phyloP scores from a whole-genome alignment of 1,140 invertebrate genomes.

The Stenopsyche tienmushanensis region DNA sequence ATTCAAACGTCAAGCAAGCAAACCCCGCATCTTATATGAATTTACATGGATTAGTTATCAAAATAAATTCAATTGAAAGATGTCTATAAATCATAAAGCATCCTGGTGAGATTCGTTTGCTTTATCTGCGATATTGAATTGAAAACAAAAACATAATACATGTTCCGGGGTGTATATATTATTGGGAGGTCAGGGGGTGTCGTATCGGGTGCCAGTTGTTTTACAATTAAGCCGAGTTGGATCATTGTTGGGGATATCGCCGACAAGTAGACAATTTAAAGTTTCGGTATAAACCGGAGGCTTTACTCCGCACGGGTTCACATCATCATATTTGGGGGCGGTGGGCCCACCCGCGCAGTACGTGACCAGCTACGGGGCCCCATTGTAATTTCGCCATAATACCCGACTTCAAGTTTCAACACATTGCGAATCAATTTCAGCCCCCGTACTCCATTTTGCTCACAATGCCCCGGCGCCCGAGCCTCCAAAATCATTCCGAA shows the following conservation, averaged over 20 bases:
- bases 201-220: constrained; percentile 11
- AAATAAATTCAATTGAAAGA: too few species aligned
- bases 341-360: constrained; percentile 10
- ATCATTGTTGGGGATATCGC: background rate
- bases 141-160: too few species aligned
- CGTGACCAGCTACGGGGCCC: constrained; percentile 13
- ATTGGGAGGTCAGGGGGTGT: too few species aligned
- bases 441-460: background rate
- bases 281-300: constrained; percentile 13
- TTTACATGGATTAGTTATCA: too few species aligned
- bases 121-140: too few species aligned
- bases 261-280: constrained; percentile 27
- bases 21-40: too few species aligned
- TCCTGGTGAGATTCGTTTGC: too few species aligned
- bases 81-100: too few species aligned
- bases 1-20: too few species aligned
- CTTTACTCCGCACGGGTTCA: constrained; percentile 18
- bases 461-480: background rate
- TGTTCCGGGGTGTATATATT: too few species aligned
- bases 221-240: constrained; percentile 6
- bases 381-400: constrained; percentile 5
- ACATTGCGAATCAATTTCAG: background rate
- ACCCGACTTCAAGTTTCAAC: background rate
- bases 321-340: constrained; percentile 21
- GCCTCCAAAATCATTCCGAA: too few species aligned